phyloP scores from a whole-genome alignment of 2,113 vertebrate genomes.

The Gopherus evgoodei region DNA sequence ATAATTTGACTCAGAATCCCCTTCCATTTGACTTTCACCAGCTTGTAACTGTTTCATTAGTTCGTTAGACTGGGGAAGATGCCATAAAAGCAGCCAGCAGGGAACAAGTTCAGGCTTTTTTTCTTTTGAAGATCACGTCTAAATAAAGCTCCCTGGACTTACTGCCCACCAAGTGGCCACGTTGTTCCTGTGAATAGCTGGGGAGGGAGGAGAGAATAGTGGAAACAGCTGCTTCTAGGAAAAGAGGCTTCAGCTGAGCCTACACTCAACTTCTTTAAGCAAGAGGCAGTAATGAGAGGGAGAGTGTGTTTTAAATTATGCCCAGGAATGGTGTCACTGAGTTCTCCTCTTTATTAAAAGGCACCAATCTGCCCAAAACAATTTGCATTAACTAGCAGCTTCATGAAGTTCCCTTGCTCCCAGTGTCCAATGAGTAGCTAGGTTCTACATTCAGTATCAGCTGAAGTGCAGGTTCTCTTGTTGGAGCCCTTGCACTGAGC shows the following conservation, averaged over 20 bases:
- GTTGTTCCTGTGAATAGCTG: not conserved
- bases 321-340: too few relatives aligned
- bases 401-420: not conserved
- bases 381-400: slow-evolving; percentile 45
- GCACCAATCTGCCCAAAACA: slow-evolving; percentile 18
- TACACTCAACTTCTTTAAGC: not conserved
- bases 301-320: not conserved
- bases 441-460: not conserved
- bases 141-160: not conserved
- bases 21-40: not conserved
- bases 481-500: not conserved
- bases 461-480: not conserved
- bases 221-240: not conserved
- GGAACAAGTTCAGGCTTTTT: slow-evolving; percentile 9
- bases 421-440: not conserved
- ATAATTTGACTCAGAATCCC: not conserved
- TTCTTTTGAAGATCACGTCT: not conserved
- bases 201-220: too few relatives aligned
- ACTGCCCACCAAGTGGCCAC: slow-evolving; percentile 10
- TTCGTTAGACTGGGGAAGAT: not conserved
- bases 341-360: slow-evolving; percentile 66
- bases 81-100: not conserved
- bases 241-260: not conserved
- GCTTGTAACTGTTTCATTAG: not conserved
- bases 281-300: not conserved